A percentile compares a stretch with the other conserved stretches of the same genome.
phyloP scores from a whole-genome alignment of 2,888 invertebrate species.

The Cephus runcator region DNA sequence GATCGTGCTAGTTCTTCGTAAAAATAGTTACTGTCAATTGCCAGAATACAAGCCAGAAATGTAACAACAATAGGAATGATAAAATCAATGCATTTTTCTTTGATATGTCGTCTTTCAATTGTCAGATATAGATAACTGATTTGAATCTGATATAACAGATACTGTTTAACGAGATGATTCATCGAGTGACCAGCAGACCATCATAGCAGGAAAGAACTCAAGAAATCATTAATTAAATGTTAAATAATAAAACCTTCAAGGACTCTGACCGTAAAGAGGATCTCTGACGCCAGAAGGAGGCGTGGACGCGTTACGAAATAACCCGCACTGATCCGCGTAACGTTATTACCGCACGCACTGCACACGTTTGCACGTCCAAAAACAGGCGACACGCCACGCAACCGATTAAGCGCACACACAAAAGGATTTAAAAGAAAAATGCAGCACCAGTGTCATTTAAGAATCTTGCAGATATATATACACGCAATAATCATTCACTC shows the following conservation, averaged over 20 bases:
- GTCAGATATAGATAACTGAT: not conserved
- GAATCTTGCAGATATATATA: not conserved
- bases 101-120: not conserved
- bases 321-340: not conserved
- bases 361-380: not conserved
- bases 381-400: not conserved
- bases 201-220: not conserved
- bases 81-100: not conserved
- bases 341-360: conserved; percentile 4
- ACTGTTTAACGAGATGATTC: not conserved
- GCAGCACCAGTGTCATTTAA: not conserved
- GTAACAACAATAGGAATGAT: not conserved
- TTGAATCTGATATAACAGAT: not conserved
- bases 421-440: not conserved
- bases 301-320: conserved; percentile 2
- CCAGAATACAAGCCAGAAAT: not conserved
- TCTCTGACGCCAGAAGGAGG: not conserved
- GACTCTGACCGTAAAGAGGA: not conserved
- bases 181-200: not conserved
- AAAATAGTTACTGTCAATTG: not conserved
- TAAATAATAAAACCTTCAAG: not conserved
- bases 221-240: not conserved
- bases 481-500: not conserved
- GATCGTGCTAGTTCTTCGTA: too few relatives aligned
- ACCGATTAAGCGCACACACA: not conserved